Base-by-base conservation (phyloP, 2,888 invertebrate genomes). In the Busseola fusca region DNA sequence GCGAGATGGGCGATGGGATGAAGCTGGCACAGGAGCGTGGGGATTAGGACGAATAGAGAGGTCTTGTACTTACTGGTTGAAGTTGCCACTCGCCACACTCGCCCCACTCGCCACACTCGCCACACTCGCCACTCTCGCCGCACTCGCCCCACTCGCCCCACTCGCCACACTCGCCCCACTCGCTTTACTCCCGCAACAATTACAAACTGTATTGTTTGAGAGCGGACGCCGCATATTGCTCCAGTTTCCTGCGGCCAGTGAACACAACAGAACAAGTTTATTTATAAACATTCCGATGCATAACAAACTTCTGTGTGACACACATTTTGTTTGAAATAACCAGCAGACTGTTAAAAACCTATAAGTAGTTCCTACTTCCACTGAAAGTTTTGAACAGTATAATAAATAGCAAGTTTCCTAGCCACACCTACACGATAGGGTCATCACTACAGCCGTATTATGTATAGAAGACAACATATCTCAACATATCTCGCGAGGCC, bases 121-220 rank as follows among this genome's bases (percentile, higher is more conserved):
- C 34, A 34, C 34, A 34, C 34, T 34, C 3, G 5, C 34, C 34
- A 2, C 2, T 5, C 34, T 34, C 40, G 21, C 27, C 5, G 12
- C 30, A 40, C n/a, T 58, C 45, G 7, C 42, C 16, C 4, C 45
- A 45, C 0, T 14, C 45, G 18, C 45, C 7, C 21, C 7, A 48
- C 0, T 60, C 18, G 34, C 27, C 1, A 14, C 40, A 40, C 25
- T 48, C 48, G 9, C 21, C 3, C 0, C 1, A 45, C 45, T 45
- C 18, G 7, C 16, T 25, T 7, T 37, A 30, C 48, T 72, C 37
- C 21, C 7, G 16, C 12, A n/a, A 52, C 34, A 34, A 64, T 71
- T 74, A 74, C 21, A 64, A 74, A 27, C 12, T 74, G 18, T 25
- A 34, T 68, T n/a, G 65, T 64, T 27, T 10, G 64, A 42, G 42